A percentile compares a stretch with the other conserved stretches of the same genome.
These are phyloP conservation scores for Athalia cordata DNA, from an alignment of 2,888 invertebrate genomes.

Conservation along the genomic window DNA sequence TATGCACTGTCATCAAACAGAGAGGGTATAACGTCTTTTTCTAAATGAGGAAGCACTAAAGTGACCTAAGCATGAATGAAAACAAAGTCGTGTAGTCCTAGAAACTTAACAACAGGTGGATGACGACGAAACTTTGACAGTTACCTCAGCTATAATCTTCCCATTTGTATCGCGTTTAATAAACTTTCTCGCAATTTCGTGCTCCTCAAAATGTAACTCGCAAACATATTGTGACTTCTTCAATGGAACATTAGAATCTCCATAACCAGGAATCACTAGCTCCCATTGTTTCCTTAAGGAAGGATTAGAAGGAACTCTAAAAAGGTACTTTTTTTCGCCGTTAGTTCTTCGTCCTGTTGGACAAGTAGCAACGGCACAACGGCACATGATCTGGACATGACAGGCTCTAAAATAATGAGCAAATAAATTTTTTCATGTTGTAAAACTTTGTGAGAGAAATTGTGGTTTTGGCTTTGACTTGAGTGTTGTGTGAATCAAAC, in stretches of 20 bases:
- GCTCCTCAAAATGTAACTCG: not conserved
- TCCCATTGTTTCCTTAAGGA: not conserved
- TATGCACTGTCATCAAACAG: too few species aligned
- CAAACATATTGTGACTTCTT: not conserved
- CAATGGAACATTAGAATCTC: not conserved
- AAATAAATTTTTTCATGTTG: too few species aligned
- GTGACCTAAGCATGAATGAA: too few species aligned
- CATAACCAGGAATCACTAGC: not conserved
- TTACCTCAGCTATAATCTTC: not conserved
- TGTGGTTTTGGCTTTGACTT: too few species aligned
- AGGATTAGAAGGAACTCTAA: not conserved
- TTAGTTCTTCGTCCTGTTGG: not conserved
- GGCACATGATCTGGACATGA: not conserved
- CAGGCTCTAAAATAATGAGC: too few species aligned
- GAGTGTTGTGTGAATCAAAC: too few species aligned
- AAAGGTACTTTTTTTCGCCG: not conserved
- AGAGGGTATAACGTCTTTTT: too few species aligned
- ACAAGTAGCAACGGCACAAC: not conserved
- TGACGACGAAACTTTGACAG: too few species aligned
- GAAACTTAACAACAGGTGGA: too few species aligned
- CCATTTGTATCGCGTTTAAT: constrained; percentile 2
- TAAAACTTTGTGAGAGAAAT: too few species aligned
- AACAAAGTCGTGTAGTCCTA: too few species aligned
- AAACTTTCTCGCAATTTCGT: not conserved
- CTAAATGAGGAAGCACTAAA: too few species aligned